Base-by-base conservation (phyloP, 2,113 vertebrate species). In the Myotis brandtii region DNA sequence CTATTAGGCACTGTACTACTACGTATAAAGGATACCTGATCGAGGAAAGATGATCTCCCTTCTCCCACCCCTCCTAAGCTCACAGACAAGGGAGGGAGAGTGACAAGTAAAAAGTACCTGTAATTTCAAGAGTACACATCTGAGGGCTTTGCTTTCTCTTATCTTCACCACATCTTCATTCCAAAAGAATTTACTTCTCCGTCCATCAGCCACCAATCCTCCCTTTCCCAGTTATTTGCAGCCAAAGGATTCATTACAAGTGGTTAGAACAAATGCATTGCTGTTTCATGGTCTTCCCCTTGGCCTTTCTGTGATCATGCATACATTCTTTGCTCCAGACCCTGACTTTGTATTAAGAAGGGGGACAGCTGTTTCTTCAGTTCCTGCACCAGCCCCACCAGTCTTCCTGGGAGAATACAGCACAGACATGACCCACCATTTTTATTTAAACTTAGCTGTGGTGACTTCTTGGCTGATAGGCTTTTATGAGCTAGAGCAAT, bases 311-410 rank as follows among this genome's bases (percentile, higher is more conserved):
- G 72, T 54, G 37, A 30, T 8, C 1, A 2, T 18, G 14, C 50
- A 48, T 18, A 20, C 32, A 2, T 14, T 2, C 27, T 80, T 67
- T 81, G 75, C 75, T 89, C 52, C 48, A 37, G 62, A 91, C 40
- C 30, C 52, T 43, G 82, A 83, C n/a, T 50, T 91, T 62, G 16
- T n/a, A 32, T 14, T 81, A 67, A 34, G n/a, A 92, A 86, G 23
- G 81, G 34, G 14, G 0, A 0, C 13, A 69, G 25, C 25, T 81
- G 9, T 50, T 67, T 77, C 46, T 50, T 0, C 4, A 52, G 40
- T 50, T 21, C 56, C 25, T 66, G 14, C 5, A 4, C 6, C 20
- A 32, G 30, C 21, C 4, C 30, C 3, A 1, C 9, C 52, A 43
- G 2, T 46, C 23, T 50, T 43, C 77, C 54, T 62, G n/a, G 43